These are phyloP conservation scores for Acanthornis magna DNA, from an alignment of 2,797 vertebrate species.

Conservation along the genomic window DNA sequence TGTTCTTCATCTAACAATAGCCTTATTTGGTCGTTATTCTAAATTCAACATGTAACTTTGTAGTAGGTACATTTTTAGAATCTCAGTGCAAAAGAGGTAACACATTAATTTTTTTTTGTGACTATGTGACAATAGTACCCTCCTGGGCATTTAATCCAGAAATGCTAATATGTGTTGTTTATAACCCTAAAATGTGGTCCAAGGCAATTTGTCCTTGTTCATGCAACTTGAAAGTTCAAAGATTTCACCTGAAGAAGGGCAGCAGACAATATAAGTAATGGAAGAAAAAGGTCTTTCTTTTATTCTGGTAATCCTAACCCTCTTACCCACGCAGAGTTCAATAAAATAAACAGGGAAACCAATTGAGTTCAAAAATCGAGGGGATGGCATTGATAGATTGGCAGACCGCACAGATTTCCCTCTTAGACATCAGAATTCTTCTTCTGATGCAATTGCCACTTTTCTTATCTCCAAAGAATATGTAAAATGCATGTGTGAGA, in stretches of 20 bases:
- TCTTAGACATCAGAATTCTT: neutral
- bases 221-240: neutral
- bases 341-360: neutral
- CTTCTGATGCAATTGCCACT: neutral
- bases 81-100: neutral
- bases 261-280: neutral
- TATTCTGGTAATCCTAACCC: neutral
- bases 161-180: neutral
- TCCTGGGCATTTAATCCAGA: neutral
- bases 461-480: neutral
- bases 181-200: neutral
- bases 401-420: neutral
- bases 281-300: neutral
- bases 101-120: neutral
- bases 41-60: rapidly evolving
- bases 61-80: neutral
- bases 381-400: neutral
- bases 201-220: neutral
- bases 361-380: neutral
- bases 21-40: neutral
- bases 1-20: neutral
- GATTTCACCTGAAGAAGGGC: neutral
- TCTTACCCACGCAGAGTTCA: neutral
- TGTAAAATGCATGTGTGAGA: neutral
- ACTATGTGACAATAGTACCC: neutral